Percentiles rank a stretch among this genome's conserved stretches.
These are phyloP conservation scores for Spisula solida DNA, from an alignment of 2,888 invertebrate genomes.

Conservation along the genomic window DNA sequence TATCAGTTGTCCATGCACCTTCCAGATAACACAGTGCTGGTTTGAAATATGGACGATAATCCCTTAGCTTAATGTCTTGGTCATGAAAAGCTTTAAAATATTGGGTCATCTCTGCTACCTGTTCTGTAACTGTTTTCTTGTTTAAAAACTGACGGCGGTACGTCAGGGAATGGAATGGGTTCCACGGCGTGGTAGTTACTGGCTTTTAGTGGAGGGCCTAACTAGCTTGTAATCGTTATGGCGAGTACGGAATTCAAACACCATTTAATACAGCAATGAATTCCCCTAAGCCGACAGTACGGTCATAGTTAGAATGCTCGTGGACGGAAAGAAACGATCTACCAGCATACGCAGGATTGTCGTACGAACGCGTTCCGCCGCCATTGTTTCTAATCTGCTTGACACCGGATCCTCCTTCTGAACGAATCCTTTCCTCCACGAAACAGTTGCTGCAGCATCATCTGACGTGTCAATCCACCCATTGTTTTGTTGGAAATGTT, in stretches of 20 bases:
- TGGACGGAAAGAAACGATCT: slow-evolving; percentile 75
- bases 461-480: slow-evolving; percentile 66
- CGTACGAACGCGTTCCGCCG: slow-evolving; percentile 73
- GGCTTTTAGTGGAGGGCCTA: slow-evolving; percentile 73
- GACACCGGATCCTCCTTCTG: slow-evolving; percentile 69
- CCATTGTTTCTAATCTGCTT: slow-evolving; percentile 63
- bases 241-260: slow-evolving; percentile 83
- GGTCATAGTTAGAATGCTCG: slow-evolving; percentile 81
- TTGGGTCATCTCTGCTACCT: slow-evolving; percentile 80
- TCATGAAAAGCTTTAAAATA: slow-evolving; percentile 83
- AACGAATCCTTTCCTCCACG: slow-evolving; percentile 77
- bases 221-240: slow-evolving; percentile 84
- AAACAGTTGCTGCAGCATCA: slow-evolving; percentile 80
- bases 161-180: slow-evolving; percentile 80
- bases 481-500: slow-evolving; percentile 51
- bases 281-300: slow-evolving; percentile 81
- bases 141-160: slow-evolving; percentile 78
- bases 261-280: slow-evolving; percentile 81
- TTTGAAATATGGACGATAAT: slow-evolving; percentile 82
- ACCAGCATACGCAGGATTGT: slow-evolving; percentile 63
- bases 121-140: slow-evolving; percentile 72
- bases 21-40: slow-evolving; percentile 82
- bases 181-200: slow-evolving; percentile 73
- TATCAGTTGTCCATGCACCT: slow-evolving; percentile 81
- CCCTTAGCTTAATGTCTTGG: slow-evolving; percentile 76